Evolutionary conservation across 2,888 invertebrate genomes (phyloP).

Genomic region (Eupithecia dodoneata): DNA sequence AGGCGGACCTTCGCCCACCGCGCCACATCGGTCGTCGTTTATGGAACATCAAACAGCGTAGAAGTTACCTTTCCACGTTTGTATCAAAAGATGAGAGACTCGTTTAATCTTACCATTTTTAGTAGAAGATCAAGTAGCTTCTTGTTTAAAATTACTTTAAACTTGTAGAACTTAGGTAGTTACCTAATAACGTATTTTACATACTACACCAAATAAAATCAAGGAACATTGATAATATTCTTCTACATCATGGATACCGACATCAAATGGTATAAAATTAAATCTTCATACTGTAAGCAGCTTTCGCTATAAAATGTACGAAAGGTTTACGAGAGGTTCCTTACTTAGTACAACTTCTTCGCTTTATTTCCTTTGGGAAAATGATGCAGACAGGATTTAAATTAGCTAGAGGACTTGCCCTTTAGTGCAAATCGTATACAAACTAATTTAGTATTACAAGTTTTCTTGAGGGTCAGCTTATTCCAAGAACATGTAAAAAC

Average conservation of each 20-base stretch:
- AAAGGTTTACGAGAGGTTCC: slow-evolving; percentile 30
- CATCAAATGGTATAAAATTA: neutral
- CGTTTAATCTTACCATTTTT: too few relatives aligned
- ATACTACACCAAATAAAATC: too few relatives aligned
- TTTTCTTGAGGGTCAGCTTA: neutral
- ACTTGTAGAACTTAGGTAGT: too few relatives aligned
- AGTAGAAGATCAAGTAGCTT: too few relatives aligned
- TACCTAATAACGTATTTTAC: too few relatives aligned
- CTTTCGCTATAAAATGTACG: slow-evolving; percentile 24
- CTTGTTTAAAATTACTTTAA: too few relatives aligned
- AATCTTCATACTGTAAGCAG: neutral
- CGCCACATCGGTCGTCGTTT: too few relatives aligned
- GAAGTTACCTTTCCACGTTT: too few relatives aligned
- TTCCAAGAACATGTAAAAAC: neutral
- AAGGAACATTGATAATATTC: neutral
- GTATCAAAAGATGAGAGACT: too few relatives aligned
- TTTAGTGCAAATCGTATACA: neutral
- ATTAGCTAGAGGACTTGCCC: slow-evolving; percentile 17
- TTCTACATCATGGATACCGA: neutral
- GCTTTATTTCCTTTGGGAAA: slow-evolving; percentile 57
- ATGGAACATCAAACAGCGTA: too few relatives aligned
- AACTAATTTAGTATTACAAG: neutral
- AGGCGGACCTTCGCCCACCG: too few relatives aligned
- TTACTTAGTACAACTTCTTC: slow-evolving; percentile 47
- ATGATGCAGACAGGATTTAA: slow-evolving; percentile 40